Conservation (phyloP, 2,113 vertebrate genomes). For the Ancistrus triradiatus region DNA sequence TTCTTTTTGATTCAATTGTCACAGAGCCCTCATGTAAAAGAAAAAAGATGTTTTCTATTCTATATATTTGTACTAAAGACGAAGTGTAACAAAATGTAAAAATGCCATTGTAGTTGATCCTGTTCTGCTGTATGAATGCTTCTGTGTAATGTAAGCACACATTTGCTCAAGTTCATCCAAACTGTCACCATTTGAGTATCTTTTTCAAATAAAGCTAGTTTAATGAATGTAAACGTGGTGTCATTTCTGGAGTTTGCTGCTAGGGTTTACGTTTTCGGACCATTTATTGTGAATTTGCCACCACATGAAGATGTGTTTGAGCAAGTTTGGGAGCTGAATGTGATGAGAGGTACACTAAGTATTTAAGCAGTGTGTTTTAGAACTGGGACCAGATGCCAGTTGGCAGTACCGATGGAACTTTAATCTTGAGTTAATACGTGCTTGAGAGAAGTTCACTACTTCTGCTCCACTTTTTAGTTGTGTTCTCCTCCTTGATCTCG, state of each 20-base stretch:
- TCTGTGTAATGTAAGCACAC: conserved; percentile 10
- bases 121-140: conserved; percentile 21
- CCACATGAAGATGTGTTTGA: conserved; percentile 36
- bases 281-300: conserved; percentile 13
- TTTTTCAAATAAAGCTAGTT: conserved; percentile 59
- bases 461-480: conserved; percentile 23
- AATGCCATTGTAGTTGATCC: too few relatives aligned
- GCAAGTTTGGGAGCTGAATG: conserved; percentile 39
- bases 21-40: not conserved
- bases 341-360: conserved; percentile 18
- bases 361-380: conserved; percentile 30
- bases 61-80: conserved; percentile 41
- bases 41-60: conserved; percentile 36
- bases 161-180: conserved; percentile 38
- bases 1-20: not conserved
- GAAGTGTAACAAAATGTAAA: too few relatives aligned
- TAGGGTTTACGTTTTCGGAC: not conserved
- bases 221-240: conserved; percentile 44
- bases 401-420: conserved; percentile 35
- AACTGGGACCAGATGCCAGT: conserved; percentile 35
- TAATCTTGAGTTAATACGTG: conserved; percentile 40
- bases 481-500: conserved; percentile 27
- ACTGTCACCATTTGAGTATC: conserved; percentile 44
- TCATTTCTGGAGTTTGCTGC: not conserved
- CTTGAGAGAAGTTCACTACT: too few relatives aligned